phyloP scores from a whole-genome alignment of 2,797 vertebrate genomes.

The Bucorvus abyssinicus region DNA sequence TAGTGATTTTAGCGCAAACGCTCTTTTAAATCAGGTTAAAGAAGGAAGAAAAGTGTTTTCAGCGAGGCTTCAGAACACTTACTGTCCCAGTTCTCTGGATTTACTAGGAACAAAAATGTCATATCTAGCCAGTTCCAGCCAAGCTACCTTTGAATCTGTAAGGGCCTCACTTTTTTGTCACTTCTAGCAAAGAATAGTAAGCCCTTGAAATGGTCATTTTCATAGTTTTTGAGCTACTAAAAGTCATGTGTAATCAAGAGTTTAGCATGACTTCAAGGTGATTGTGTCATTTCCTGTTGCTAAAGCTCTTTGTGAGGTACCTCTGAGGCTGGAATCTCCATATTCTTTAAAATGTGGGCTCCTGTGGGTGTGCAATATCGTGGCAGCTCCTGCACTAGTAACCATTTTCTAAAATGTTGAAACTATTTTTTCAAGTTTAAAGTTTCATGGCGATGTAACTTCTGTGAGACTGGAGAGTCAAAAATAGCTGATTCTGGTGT shows the following conservation, averaged over 20 bases:
- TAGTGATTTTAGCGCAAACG: rapidly evolving
- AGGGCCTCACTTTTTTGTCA: background rate
- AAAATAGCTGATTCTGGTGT: background rate
- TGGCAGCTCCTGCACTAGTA: background rate
- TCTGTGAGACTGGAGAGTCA: background rate
- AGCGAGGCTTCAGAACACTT: background rate
- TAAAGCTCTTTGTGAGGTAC: background rate
- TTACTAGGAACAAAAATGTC: rapidly evolving
- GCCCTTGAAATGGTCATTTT: background rate
- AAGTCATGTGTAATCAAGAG: background rate
- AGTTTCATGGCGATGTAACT: background rate
- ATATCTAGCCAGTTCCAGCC: background rate
- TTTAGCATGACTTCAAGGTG: background rate
- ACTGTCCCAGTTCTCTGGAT: background rate
- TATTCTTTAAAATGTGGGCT: background rate
- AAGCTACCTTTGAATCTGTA: background rate
- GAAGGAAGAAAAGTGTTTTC: background rate
- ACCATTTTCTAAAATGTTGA: background rate
- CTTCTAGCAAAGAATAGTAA: background rate
- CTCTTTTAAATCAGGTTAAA: background rate
- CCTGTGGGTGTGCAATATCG: background rate
- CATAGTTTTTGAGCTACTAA: rapidly evolving
- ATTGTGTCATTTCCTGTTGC: background rate
- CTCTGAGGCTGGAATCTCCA: background rate
- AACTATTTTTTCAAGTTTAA: background rate